These are phyloP conservation scores for Xyliphius kryptos DNA, from an alignment of 2,113 vertebrate genomes.

Conservation along the genomic window DNA sequence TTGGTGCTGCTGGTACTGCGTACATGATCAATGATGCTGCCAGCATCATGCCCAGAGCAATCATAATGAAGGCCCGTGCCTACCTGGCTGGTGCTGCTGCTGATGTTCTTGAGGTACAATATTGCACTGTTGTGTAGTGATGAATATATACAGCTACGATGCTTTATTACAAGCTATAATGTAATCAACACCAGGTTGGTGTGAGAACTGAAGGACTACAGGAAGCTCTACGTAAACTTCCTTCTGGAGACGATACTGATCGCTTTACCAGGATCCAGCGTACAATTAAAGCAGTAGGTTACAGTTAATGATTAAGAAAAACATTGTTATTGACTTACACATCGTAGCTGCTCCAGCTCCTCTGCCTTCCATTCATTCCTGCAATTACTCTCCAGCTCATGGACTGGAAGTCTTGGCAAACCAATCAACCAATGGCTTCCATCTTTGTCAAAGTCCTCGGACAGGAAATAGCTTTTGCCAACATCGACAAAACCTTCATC, in stretches of 20 bases:
- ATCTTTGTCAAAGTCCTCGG: conserved; percentile 66
- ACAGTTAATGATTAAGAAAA: neutral
- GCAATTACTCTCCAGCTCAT: conserved; percentile 47
- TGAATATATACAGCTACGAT: neutral
- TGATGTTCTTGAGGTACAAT: conserved; percentile 71
- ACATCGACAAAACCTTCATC: conserved; percentile 62
- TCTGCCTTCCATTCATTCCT: neutral
- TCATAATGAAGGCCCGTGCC: conserved; percentile 64
- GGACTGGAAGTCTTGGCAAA: conserved; percentile 61
- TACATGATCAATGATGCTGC: conserved; percentile 72
- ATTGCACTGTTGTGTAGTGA: neutral
- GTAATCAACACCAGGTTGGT: conserved; percentile 55
- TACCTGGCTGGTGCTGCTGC: conserved; percentile 65
- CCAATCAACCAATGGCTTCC: conserved; percentile 57
- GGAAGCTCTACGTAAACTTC: conserved; percentile 63
- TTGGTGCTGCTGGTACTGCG: conserved; percentile 65
- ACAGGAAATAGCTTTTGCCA: conserved; percentile 68
- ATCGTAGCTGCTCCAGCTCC: too few species aligned
- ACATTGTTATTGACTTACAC: neutral
- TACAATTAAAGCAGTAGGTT: conserved; percentile 67
- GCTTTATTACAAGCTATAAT: neutral
- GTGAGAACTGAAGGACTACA: conserved; percentile 72
- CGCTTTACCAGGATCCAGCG: conserved; percentile 71
- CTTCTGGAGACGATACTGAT: conserved; percentile 48
- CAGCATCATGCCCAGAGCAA: conserved; percentile 64